A percentile compares a stretch with the other conserved stretches of the same genome.
Evolutionary conservation across 2,113 vertebrate species (phyloP).

Genomic region (Datnioides undecimradiatus): DNA sequence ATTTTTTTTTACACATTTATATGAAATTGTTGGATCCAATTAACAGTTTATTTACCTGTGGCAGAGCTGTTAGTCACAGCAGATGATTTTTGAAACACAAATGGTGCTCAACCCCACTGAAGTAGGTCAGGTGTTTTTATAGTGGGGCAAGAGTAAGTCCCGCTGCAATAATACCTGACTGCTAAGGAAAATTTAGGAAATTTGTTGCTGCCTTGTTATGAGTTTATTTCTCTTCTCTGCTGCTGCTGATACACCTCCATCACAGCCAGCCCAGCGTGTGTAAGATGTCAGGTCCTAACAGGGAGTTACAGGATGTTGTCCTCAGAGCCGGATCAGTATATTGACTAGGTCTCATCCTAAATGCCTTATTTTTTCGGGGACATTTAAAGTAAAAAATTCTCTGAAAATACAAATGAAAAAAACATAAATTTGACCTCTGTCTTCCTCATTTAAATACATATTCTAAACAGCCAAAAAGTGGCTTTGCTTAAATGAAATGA

Average conservation of each 20-base stretch:
- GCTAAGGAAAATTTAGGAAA: not conserved
- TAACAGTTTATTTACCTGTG: not conserved
- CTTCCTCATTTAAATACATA: no score
- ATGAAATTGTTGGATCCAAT: not conserved
- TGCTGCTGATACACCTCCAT: not conserved
- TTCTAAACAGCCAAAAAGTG: no score
- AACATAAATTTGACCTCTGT: no score
- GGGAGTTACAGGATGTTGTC: not conserved
- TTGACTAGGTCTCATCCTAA: no score
- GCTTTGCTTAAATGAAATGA: no score
- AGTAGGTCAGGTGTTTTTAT: not conserved
- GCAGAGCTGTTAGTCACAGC: not conserved
- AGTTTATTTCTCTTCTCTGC: not conserved
- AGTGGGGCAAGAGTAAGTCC: not conserved
- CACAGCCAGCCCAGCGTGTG: not conserved
- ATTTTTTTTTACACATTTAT: conserved; percentile 6
- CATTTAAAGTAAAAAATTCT: no score
- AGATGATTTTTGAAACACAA: not conserved
- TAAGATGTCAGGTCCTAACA: no score
- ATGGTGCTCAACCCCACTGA: not conserved
- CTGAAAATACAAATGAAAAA: no score
- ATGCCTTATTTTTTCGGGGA: no score
- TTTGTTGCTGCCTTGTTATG: not conserved
- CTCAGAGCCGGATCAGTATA: not conserved
- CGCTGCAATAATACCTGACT: not conserved